These are phyloP conservation scores for Mongoloraphidia duomilia DNA, from an alignment of 2,888 invertebrate species.

Conservation along the genomic window DNA sequence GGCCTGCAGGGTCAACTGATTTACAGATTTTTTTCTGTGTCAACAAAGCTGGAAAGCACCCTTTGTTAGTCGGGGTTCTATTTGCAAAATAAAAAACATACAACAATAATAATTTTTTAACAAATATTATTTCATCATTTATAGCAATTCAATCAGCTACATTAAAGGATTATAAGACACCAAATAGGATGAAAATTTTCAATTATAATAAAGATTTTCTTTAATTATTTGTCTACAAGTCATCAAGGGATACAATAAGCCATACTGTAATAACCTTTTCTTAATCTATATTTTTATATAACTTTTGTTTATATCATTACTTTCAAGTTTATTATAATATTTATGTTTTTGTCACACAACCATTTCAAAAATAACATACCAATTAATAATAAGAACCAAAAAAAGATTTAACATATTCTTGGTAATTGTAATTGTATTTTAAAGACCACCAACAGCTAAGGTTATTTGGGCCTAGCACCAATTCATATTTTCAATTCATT, in stretches of 20 bases:
- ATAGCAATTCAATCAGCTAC: too few species aligned
- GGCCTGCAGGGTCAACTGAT: too few species aligned
- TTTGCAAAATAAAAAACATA: too few species aligned
- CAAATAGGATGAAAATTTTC: constrained; percentile 23
- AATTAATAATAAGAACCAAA: neutral
- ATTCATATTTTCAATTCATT: too few species aligned
- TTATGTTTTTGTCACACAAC: neutral
- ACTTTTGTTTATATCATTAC: neutral
- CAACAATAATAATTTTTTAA: too few species aligned
- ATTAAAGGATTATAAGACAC: constrained; percentile 17
- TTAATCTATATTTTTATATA: neutral
- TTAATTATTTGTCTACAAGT: constrained; percentile 5
- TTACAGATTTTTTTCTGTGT: too few species aligned
- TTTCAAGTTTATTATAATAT: neutral
- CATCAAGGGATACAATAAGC: constrained; percentile 5
- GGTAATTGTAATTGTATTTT: too few species aligned
- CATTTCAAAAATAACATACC: neutral
- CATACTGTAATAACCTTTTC: constrained; percentile 1
- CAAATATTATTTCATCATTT: too few species aligned
- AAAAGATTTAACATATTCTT: neutral
- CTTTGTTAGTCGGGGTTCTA: too few species aligned
- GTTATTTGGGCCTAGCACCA: too few species aligned
- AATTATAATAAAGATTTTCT: constrained; percentile 14
- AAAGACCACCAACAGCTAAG: too few species aligned
- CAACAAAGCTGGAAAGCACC: too few species aligned